phyloP scores from a whole-genome alignment of 2,113 vertebrate species.

The Triplophysa rosa region DNA sequence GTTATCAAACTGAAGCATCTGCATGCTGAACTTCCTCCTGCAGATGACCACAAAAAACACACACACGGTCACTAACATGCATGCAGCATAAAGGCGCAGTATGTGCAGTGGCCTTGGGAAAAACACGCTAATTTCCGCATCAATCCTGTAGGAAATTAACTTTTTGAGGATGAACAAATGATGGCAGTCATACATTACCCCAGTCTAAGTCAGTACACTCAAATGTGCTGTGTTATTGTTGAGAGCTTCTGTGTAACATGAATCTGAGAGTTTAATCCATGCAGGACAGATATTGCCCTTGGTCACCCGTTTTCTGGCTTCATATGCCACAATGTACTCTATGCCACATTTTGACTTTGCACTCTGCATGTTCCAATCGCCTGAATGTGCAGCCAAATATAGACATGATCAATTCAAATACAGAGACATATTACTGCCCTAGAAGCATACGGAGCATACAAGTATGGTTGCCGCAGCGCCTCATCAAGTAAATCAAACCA shows the following conservation, averaged over 20 bases:
- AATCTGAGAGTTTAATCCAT: constrained; percentile 20
- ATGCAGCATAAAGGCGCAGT: background rate
- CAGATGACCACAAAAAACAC: constrained; percentile 11
- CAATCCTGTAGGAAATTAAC: background rate
- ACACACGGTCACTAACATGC: background rate
- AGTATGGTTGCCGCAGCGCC: too few relatives aligned
- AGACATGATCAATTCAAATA: constrained; percentile 49
- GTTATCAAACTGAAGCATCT: constrained; percentile 28
- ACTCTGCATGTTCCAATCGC: constrained; percentile 36
- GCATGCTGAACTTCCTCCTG: constrained; percentile 36
- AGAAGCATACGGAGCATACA: background rate
- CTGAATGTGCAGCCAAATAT: constrained; percentile 49
- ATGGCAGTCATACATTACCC: background rate
- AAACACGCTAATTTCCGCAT: background rate
- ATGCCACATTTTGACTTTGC: constrained; percentile 43
- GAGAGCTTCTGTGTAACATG: constrained; percentile 1
- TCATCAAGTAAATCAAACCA: too few relatives aligned
- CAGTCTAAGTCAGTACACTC: background rate
- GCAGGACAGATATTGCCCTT: constrained; percentile 9
- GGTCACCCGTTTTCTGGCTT: constrained; percentile 3
- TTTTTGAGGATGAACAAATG: background rate
- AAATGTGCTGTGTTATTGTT: background rate
- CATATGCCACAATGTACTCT: constrained; percentile 4
- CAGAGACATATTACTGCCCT: constrained; percentile 43
- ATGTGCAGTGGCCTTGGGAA: background rate